Percentiles rank a stretch among this genome's conserved stretches.
These are phyloP conservation scores for Strigamia transsilvanica DNA, from an alignment of 2,888 invertebrate species.

Conservation along the genomic window DNA sequence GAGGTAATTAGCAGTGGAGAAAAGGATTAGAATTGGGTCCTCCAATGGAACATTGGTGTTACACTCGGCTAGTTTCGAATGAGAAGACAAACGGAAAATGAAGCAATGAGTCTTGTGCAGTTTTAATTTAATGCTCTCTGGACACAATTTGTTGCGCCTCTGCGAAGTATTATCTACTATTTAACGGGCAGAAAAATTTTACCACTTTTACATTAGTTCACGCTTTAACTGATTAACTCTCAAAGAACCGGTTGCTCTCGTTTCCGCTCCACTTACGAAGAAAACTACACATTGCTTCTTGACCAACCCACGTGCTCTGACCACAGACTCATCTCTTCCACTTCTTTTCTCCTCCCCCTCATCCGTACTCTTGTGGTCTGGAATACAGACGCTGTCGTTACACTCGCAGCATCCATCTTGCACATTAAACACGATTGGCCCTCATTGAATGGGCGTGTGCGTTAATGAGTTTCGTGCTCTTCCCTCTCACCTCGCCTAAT, in stretches of 20 bases:
- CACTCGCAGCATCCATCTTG: slow-evolving; percentile 11
- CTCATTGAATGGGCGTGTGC: slow-evolving; percentile 25
- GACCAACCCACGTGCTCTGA: slow-evolving; percentile 18
- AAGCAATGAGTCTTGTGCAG: slow-evolving; percentile 1
- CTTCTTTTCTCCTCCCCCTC: not conserved
- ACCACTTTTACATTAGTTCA: not conserved
- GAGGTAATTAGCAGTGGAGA: slow-evolving; percentile 35
- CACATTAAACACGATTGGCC: slow-evolving; percentile 15
- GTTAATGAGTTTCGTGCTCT: slow-evolving; percentile 31
- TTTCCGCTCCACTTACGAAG: not conserved
- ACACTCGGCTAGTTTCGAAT: not conserved
- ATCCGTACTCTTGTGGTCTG: not conserved
- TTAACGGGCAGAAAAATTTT: not conserved
- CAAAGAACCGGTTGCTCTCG: not conserved
- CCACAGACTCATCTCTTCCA: slow-evolving; percentile 17
- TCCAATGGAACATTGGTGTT: slow-evolving; percentile 21
- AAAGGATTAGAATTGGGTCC: slow-evolving; percentile 31
- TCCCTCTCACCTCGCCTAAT: slow-evolving; percentile 25
- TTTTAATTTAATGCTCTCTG: slow-evolving; percentile 22
- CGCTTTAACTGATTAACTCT: slow-evolving; percentile 23
- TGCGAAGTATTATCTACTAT: not conserved
- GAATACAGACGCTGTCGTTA: not conserved
- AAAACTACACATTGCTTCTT: not conserved
- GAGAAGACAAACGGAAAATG: slow-evolving; percentile 14
- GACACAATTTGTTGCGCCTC: not conserved